Percentiles rank a stretch among this genome's conserved stretches.
phyloP scores from a whole-genome alignment of 2,888 invertebrate genomes.

The Drosophila paucipuncta region DNA sequence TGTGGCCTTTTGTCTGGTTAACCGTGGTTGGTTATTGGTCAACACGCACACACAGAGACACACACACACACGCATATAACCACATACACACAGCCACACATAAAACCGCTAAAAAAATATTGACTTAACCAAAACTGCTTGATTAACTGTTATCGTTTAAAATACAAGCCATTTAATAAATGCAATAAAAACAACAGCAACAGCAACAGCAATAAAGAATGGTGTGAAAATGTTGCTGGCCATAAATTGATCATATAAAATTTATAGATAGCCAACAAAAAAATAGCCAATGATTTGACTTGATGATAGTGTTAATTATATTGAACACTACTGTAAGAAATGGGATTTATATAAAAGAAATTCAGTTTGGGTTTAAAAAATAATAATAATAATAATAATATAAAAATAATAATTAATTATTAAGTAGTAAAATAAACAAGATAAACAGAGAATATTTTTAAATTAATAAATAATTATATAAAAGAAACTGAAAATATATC shows the following conservation, averaged over 20 bases:
- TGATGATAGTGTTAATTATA: not conserved
- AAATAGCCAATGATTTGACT: conserved; percentile 2
- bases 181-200: conserved; percentile 41
- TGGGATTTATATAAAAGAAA: not conserved
- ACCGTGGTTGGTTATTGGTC: conserved; percentile 84
- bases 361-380: not conserved
- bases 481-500: not conserved
- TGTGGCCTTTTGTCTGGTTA: conserved; percentile 85
- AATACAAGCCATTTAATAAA: conserved; percentile 64
- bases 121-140: conserved; percentile 80
- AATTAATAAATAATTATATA: not conserved
- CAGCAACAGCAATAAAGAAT: conserved; percentile 29
- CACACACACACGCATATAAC: conserved; percentile 18
- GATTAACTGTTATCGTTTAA: conserved; percentile 79
- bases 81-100: conserved; percentile 21
- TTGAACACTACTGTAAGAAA: not conserved
- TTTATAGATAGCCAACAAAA: not conserved
- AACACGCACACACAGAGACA: conserved; percentile 60
- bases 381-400: no score
- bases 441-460: not conserved
- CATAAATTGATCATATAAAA: conserved; percentile 41
- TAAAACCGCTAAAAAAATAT: conserved; percentile 82
- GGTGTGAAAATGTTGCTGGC: conserved; percentile 24
- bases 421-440: not conserved
- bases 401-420: no score